Conservation (phyloP, 2,888 invertebrate species). For the Caenorhabditis imperialis region DNA sequence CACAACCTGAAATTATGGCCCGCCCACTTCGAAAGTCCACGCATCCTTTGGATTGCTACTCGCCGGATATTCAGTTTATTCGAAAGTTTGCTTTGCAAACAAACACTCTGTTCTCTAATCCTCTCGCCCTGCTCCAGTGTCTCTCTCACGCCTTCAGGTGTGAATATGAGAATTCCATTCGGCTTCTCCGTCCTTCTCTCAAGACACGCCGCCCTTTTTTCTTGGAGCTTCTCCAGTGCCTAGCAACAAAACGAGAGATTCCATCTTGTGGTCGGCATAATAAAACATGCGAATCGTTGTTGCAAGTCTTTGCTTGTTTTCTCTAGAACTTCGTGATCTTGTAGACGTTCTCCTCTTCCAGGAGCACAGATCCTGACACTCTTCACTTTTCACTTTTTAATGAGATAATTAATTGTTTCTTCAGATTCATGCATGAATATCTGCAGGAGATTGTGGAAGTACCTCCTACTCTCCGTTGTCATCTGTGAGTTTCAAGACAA, state of each 20-base stretch:
- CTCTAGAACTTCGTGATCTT: too few relatives aligned
- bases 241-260: slow-evolving; percentile 3
- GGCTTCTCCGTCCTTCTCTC: slow-evolving; percentile 16
- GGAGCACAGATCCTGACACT: too few relatives aligned
- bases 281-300: slow-evolving; percentile 16
- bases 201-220: slow-evolving; percentile 16
- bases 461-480: slow-evolving; percentile 5
- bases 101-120: slow-evolving; percentile 26
- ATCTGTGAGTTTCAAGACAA: slow-evolving; percentile 27
- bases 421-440: slow-evolving; percentile 54
- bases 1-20: too few relatives aligned
- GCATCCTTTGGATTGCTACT: too few relatives aligned
- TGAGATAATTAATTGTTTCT: too few relatives aligned
- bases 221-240: slow-evolving; percentile 16
- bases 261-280: neutral
- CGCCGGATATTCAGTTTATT: slow-evolving; percentile 47
- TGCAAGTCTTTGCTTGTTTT: neutral
- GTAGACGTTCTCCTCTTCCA: too few relatives aligned
- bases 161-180: slow-evolving; percentile 23
- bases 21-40: too few relatives aligned
- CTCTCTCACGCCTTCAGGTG: slow-evolving; percentile 47
- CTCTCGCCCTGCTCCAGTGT: slow-evolving; percentile 5
- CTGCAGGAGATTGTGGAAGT: slow-evolving; percentile 40
- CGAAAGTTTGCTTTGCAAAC: slow-evolving; percentile 42
- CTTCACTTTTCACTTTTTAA: too few relatives aligned